These are phyloP conservation scores for Astyanax mexicanus DNA, from an alignment of 2,797 vertebrate genomes.

Conservation along the genomic window DNA sequence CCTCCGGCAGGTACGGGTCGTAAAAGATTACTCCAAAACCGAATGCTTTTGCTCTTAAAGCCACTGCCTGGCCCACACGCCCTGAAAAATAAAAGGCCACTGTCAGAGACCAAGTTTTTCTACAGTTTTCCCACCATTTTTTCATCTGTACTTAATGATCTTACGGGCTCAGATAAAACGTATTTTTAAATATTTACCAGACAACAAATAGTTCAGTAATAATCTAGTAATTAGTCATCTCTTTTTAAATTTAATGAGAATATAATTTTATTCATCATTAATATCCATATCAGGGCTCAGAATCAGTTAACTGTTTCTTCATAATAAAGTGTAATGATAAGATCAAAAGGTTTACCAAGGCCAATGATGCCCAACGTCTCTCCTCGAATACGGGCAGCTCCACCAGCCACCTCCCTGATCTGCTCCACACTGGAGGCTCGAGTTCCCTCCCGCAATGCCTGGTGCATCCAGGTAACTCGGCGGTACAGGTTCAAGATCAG, in stretches of 20 bases:
- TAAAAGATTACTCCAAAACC: conserved; percentile 85
- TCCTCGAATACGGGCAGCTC: conserved; percentile 84
- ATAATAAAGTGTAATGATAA: not conserved
- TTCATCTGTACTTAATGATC: too few relatives aligned
- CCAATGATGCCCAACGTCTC: conserved; percentile 86
- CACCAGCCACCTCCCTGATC: conserved; percentile 84
- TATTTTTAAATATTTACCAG: too few relatives aligned
- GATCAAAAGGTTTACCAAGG: conserved; percentile 73
- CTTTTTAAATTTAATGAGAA: too few relatives aligned
- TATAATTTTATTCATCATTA: too few relatives aligned
- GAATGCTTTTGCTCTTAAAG: conserved; percentile 83
- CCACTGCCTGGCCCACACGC: conserved; percentile 84
- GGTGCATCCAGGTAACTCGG: conserved; percentile 84
- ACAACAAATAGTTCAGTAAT: too few relatives aligned
- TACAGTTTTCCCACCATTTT: not conserved
- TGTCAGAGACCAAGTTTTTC: not conserved
- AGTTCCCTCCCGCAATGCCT: conserved; percentile 83
- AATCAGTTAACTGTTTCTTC: not conserved
- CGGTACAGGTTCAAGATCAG: conserved; percentile 85
- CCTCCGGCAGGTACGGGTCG: conserved; percentile 83
- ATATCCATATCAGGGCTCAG: not conserved
- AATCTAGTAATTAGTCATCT: too few relatives aligned
- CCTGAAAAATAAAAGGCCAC: conserved; percentile 64
- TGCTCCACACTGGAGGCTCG: conserved; percentile 82
- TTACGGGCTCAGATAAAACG: too few relatives aligned